These are phyloP conservation scores for Synanthedon vespiformis DNA, from an alignment of 2,888 invertebrate genomes.

Conservation along the genomic window DNA sequence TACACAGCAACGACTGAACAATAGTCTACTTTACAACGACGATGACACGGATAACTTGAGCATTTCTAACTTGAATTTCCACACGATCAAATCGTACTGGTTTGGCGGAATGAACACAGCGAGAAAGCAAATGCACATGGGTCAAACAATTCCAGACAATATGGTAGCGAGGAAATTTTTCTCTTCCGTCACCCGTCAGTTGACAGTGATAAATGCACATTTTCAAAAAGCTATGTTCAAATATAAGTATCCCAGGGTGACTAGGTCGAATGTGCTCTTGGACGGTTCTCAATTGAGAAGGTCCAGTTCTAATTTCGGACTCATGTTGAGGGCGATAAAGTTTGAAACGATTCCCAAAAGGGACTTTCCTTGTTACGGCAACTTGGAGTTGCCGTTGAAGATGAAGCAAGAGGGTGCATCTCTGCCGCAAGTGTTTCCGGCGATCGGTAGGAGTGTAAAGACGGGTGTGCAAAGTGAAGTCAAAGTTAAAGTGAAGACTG, in stretches of 20 bases:
- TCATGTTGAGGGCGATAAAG: slow-evolving; percentile 45
- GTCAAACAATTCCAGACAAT: slow-evolving; percentile 33
- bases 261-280: slow-evolving; percentile 51
- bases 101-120: slow-evolving; percentile 42
- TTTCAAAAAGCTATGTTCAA: slow-evolving; percentile 48
- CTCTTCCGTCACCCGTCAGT: slow-evolving; percentile 53
- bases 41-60: slow-evolving; percentile 11
- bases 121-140: slow-evolving; percentile 45
- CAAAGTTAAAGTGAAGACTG: slow-evolving; percentile 29
- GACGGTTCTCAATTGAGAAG: slow-evolving; percentile 37
- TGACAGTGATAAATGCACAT: slow-evolving; percentile 53
- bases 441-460: slow-evolving; percentile 30
- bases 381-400: slow-evolving; percentile 55
- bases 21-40: slow-evolving; percentile 36
- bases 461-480: slow-evolving; percentile 23
- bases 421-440: slow-evolving; percentile 34
- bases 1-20: slow-evolving; percentile 10
- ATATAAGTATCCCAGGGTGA: slow-evolving; percentile 59
- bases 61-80: slow-evolving; percentile 20
- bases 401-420: slow-evolving; percentile 44
- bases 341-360: slow-evolving; percentile 53
- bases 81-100: slow-evolving; percentile 30
- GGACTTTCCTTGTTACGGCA: slow-evolving; percentile 59
- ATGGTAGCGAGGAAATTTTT: slow-evolving; percentile 49
- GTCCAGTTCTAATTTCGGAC: slow-evolving; percentile 41